Conservation (phyloP, 2,888 invertebrate species). For the Leptinotarsa peninsularis region DNA sequence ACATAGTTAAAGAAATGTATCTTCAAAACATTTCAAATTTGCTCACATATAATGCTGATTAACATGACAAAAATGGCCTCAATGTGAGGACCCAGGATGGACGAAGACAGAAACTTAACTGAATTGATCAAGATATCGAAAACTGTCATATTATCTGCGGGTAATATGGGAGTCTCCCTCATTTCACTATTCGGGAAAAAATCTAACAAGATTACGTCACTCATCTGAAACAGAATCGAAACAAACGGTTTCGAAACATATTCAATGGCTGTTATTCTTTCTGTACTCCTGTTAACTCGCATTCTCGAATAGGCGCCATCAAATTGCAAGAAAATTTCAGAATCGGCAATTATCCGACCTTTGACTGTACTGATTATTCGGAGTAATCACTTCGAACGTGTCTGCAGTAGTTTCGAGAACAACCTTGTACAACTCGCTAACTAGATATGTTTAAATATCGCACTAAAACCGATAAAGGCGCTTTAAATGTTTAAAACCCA, state of each 20-base stretch:
- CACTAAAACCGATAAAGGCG: conserved; percentile 27
- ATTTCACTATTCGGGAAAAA: neutral
- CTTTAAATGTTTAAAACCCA: conserved; percentile 42
- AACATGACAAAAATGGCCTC: no score
- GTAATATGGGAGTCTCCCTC: neutral
- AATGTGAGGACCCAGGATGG: neutral
- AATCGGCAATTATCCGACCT: conserved; percentile 1
- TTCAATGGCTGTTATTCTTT: no score
- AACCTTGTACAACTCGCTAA: conserved; percentile 6
- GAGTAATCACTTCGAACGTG: neutral
- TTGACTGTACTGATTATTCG: conserved; percentile 2
- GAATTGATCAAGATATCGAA: neutral
- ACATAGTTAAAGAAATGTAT: no score
- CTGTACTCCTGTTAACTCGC: no score
- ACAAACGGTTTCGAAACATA: no score
- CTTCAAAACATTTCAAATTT: no score
- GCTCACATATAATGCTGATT: no score
- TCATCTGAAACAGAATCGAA: no score
- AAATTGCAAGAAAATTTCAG: neutral
- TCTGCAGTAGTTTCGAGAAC: conserved; percentile 1
- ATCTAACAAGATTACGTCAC: no score
- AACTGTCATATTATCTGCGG: neutral
- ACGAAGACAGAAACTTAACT: neutral
- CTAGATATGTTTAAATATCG: conserved; percentile 5
- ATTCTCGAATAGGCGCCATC: no score